Percentiles rank a stretch among this genome's conserved stretches.
Evolutionary conservation across 2,888 invertebrate species (phyloP).

Genomic region (Drosophila nigritarsus): DNA sequence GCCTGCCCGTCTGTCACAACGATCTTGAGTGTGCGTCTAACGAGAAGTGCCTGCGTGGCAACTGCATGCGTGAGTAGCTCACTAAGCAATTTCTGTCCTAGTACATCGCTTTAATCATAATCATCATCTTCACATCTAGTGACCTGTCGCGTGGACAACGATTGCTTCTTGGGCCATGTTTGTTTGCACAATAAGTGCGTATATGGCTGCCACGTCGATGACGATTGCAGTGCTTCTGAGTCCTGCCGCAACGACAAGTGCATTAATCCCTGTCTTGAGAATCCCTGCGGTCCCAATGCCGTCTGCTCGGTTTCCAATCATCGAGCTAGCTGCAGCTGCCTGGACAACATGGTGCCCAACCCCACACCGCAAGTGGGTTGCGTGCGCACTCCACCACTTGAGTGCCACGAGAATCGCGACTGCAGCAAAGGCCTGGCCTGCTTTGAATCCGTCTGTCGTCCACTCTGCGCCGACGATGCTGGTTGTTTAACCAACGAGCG

Average conservation of each 20-base stretch:
- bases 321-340: slow-evolving; percentile 92
- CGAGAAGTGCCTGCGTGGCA: slow-evolving; percentile 93
- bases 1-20: slow-evolving; percentile 90
- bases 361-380: slow-evolving; percentile 95
- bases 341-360: slow-evolving; percentile 92
- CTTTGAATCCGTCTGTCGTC: slow-evolving; percentile 90
- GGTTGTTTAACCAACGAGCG: slow-evolving; percentile 93
- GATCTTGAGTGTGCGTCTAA: slow-evolving; percentile 95
- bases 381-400: slow-evolving; percentile 90
- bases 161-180: slow-evolving; percentile 96
- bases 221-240: slow-evolving; percentile 94
- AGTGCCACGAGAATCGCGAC: slow-evolving; percentile 92
- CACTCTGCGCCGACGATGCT: slow-evolving; percentile 90
- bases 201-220: slow-evolving; percentile 93
- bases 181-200: slow-evolving; percentile 94
- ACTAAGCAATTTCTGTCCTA: not conserved
- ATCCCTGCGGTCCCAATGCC: slow-evolving; percentile 94
- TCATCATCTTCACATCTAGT: slow-evolving; percentile 85
- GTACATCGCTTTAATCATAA: not conserved
- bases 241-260: slow-evolving; percentile 93
- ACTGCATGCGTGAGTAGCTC: slow-evolving; percentile 90
- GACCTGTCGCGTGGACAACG: slow-evolving; percentile 95
- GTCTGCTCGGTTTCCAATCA: slow-evolving; percentile 92
- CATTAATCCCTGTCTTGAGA: slow-evolving; percentile 90
- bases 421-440: slow-evolving; percentile 91